phyloP scores from a whole-genome alignment of 2,888 invertebrate species.

The Strigamia crassipes region DNA sequence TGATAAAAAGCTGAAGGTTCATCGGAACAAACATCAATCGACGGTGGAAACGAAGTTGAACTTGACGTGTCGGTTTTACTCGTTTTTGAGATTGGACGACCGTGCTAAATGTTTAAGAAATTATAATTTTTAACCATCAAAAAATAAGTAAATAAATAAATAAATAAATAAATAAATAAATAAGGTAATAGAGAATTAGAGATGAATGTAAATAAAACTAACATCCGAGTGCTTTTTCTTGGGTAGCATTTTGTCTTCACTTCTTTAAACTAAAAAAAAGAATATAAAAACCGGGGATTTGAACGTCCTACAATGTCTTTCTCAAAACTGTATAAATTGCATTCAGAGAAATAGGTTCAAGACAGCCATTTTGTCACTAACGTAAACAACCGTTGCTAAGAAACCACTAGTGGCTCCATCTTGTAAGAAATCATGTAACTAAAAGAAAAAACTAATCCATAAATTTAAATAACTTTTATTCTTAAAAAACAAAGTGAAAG shows the following conservation, averaged over 20 bases:
- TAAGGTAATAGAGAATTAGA: too few species aligned
- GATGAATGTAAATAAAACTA: background rate
- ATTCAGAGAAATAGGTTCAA: background rate
- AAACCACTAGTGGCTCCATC: background rate
- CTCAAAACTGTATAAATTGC: background rate
- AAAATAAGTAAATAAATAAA: background rate
- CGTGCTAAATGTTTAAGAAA: background rate
- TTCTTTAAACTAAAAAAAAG: background rate
- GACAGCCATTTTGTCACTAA: background rate
- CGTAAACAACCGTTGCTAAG: slow-evolving; percentile 1
- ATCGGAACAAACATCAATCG: background rate
- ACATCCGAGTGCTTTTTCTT: background rate
- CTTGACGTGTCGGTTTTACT: background rate
- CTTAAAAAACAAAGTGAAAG: background rate
- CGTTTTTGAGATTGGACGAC: background rate
- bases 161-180: background rate
- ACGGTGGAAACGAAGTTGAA: background rate
- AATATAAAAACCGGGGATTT: background rate
- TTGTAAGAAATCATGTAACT: background rate
- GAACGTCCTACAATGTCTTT: background rate
- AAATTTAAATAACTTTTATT: too few species aligned
- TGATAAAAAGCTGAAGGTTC: slow-evolving; percentile 11
- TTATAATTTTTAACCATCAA: background rate
- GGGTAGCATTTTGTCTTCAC: background rate
- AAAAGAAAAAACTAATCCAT: background rate